A percentile compares a stretch with the other conserved stretches of the same genome.
These are phyloP conservation scores for Heliconius charithonia DNA, from an alignment of 2,888 invertebrate species.

Conservation along the genomic window DNA sequence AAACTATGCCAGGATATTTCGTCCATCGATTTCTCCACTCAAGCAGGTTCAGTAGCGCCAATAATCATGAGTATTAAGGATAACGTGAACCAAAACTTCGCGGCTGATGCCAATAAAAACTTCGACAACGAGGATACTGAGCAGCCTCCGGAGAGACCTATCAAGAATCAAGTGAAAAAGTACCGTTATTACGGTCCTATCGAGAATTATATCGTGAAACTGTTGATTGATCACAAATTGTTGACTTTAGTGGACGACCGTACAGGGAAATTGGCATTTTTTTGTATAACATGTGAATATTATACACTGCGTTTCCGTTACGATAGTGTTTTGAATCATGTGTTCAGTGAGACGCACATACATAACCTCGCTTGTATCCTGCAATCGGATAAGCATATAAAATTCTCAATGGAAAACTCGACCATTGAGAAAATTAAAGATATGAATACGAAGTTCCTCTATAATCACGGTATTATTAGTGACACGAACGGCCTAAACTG, in stretches of 20 bases:
- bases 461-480: slow-evolving; percentile 61
- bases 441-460: slow-evolving; percentile 70
- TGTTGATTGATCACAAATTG: slow-evolving; percentile 71
- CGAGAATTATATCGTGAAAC: slow-evolving; percentile 68
- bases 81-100: slow-evolving; percentile 78
- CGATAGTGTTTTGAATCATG: slow-evolving; percentile 76
- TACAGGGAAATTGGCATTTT: slow-evolving; percentile 77
- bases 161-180: slow-evolving; percentile 71
- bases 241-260: slow-evolving; percentile 74
- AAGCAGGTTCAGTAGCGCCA: slow-evolving; percentile 75
- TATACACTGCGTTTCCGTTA: slow-evolving; percentile 77
- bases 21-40: slow-evolving; percentile 66
- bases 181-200: slow-evolving; percentile 78
- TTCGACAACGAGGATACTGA: slow-evolving; percentile 75
- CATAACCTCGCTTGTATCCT: slow-evolving; percentile 73
- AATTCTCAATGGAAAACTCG: slow-evolving; percentile 63
- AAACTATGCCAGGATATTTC: slow-evolving; percentile 67
- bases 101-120: slow-evolving; percentile 73
- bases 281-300: slow-evolving; percentile 78
- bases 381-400: slow-evolving; percentile 70
- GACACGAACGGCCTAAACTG: slow-evolving; percentile 60
- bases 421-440: slow-evolving; percentile 70
- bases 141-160: slow-evolving; percentile 64
- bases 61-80: slow-evolving; percentile 81
- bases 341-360: slow-evolving; percentile 76